Base-by-base conservation (phyloP, 2,113 vertebrate species). In the Cisticola juncidis region DNA sequence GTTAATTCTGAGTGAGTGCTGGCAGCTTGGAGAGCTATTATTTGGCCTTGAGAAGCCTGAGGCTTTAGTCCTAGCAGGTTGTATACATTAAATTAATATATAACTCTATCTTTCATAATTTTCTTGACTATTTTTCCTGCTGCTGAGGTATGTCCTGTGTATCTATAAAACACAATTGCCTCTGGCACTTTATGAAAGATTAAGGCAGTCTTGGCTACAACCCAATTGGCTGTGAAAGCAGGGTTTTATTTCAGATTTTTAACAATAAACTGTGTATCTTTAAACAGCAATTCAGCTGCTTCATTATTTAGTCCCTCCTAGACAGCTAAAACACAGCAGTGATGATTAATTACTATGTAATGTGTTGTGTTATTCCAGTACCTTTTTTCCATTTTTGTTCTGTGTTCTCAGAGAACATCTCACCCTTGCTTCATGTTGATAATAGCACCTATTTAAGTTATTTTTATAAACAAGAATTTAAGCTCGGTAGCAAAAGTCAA, bases 211-310 rank as follows among this genome's bases (percentile, higher is more conserved):
- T 94, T 90, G 86, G 65, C n/a, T 86, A 56, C 42, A 33, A 44
- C 28, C 50, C 65, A 86, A 0, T 1, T 86, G 53, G 83, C 77
- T 6, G 1, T 21, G 9, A 12, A 47, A 90, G 19, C n/a, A 86
- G 42, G 11, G 54, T 51, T 93, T 94, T 73, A 44, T 69, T 72
- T 85, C 45, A 87, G 47, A 78, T 79, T 92, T 94, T 94, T 81
- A 77, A 83, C 92, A 69, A 69, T 78, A 88, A 92, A 60, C 60
- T 64, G 26, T 64, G 26, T 71, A 66, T 81, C 42, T 70, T 89
- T 62, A 70, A 91, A 72, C 48, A 89, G 45, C 42, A 69, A 35
- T 88, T 81, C 80, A 72, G 5, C 26, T 69, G 23, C 42, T 92
- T 93, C 36, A 57, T 83, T 95, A 36, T 83, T 96, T 89, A 72